phyloP scores from a whole-genome alignment of 1,140 invertebrate species.

The Helicoverpa armigera region DNA sequence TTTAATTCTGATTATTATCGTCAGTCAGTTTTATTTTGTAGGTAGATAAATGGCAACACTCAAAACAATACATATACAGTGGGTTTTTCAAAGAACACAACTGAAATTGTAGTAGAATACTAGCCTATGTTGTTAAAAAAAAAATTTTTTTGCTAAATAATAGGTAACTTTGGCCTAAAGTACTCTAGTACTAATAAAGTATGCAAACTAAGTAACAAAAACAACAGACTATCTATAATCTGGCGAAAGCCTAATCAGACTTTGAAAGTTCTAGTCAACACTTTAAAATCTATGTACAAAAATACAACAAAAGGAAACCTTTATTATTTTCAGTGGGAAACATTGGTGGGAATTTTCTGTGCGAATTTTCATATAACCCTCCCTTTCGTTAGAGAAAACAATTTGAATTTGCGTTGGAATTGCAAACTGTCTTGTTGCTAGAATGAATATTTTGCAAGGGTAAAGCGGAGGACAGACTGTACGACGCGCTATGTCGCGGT shows the following conservation, averaged over 20 bases:
- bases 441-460: constrained; percentile 39
- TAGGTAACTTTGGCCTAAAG: too few relatives aligned
- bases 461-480: neutral
- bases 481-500: neutral
- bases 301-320: neutral
- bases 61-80: too few relatives aligned
- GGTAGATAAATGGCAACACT: too few relatives aligned
- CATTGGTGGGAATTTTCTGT: constrained; percentile 7
- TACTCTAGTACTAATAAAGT: too few relatives aligned
- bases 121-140: too few relatives aligned
- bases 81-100: too few relatives aligned
- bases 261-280: neutral
- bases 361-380: constrained; percentile 41
- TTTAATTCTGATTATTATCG: too few relatives aligned
- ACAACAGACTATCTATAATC: too few relatives aligned
- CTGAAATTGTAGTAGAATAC: too few relatives aligned
- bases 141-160: too few relatives aligned
- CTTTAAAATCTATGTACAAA: neutral
- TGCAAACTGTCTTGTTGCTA: constrained; percentile 28
- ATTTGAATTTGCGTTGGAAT: constrained; percentile 50
- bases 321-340: neutral
- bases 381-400: constrained; percentile 43
- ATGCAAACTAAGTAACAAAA: too few relatives aligned
- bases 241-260: neutral
- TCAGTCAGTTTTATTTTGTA: too few relatives aligned